These are phyloP conservation scores for Mactromeris polynyma DNA, from an alignment of 2,888 invertebrate species.

Conservation along the genomic window DNA sequence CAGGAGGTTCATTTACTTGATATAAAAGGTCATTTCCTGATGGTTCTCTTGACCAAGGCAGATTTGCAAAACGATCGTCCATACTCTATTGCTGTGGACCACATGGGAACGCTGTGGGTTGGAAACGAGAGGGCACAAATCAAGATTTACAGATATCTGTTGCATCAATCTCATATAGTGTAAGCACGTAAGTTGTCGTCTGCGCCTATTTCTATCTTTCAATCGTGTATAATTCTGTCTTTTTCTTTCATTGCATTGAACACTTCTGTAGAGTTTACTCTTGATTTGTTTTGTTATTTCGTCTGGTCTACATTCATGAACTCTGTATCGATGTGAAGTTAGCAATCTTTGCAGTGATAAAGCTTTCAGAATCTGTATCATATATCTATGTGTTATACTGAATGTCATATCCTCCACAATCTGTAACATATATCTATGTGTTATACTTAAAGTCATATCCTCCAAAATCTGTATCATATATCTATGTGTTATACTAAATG, in stretches of 20 bases:
- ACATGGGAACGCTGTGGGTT: slow-evolving; percentile 66
- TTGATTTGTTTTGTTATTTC: no score
- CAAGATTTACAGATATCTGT: slow-evolving; percentile 63
- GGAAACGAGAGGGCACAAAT: slow-evolving; percentile 69
- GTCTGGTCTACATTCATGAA: no score
- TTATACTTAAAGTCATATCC: no score
- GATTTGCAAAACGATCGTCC: slow-evolving; percentile 63
- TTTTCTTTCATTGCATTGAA: background rate
- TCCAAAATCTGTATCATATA: no score
- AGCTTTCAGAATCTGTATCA: no score
- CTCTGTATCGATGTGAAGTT: no score
- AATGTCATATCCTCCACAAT: no score
- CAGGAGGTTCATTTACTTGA: slow-evolving; percentile 66
- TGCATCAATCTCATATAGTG: slow-evolving; percentile 68
- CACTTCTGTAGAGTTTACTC: no score
- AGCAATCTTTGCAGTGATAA: no score
- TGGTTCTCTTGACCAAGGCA: slow-evolving; percentile 51
- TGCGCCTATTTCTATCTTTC: background rate
- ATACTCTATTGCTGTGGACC: slow-evolving; percentile 67
- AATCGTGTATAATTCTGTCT: background rate
- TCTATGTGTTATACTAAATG: no score
- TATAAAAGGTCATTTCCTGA: slow-evolving; percentile 66
- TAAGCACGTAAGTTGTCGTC: slow-evolving; percentile 64
- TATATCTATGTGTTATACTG: no score
- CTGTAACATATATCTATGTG: no score